A percentile compares a stretch with the other conserved stretches of the same genome.
Evolutionary conservation across 2,888 invertebrate species (phyloP).

Genomic region (Lingula anatina): DNA sequence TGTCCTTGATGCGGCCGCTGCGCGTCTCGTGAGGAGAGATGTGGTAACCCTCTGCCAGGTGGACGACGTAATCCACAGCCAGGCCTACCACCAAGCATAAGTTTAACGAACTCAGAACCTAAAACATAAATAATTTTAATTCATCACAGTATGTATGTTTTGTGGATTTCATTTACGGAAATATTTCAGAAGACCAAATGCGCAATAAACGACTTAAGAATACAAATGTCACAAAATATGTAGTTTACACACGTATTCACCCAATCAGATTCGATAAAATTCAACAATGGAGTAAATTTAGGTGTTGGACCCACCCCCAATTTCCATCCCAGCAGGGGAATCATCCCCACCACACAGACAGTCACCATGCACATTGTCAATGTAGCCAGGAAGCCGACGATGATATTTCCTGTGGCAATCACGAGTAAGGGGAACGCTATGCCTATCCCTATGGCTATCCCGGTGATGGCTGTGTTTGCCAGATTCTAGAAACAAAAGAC

Average conservation of each 20-base stretch:
- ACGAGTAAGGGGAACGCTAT: slow-evolving; percentile 36
- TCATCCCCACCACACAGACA: no score
- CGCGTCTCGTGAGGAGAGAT: slow-evolving; percentile 25
- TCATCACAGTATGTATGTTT: no score
- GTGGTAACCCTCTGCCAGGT: slow-evolving; percentile 41
- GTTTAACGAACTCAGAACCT: slow-evolving; percentile 41
- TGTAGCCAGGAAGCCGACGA: slow-evolving; percentile 38
- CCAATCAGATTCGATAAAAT: no score
- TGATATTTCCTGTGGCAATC: slow-evolving; percentile 35
- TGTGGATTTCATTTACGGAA: no score
- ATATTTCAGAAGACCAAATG: no score
- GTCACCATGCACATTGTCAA: slow-evolving; percentile 26
- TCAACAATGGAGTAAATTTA: no score
- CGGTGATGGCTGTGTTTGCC: slow-evolving; percentile 29
- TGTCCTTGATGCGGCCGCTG: slow-evolving; percentile 25
- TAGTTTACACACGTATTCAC: no score
- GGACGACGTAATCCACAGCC: slow-evolving; percentile 42
- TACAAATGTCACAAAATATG: no score
- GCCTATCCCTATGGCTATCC: slow-evolving; percentile 33
- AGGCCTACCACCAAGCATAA: slow-evolving; percentile 41
- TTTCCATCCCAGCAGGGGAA: slow-evolving; percentile 44
- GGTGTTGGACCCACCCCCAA: slow-evolving; percentile 44
- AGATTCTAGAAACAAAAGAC: slow-evolving; percentile 36
- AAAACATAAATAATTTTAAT: slow-evolving; percentile 4
- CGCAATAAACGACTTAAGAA: no score